Conservation (phyloP, 2,888 invertebrate genomes). For the Ganaspis brasiliensis region DNA sequence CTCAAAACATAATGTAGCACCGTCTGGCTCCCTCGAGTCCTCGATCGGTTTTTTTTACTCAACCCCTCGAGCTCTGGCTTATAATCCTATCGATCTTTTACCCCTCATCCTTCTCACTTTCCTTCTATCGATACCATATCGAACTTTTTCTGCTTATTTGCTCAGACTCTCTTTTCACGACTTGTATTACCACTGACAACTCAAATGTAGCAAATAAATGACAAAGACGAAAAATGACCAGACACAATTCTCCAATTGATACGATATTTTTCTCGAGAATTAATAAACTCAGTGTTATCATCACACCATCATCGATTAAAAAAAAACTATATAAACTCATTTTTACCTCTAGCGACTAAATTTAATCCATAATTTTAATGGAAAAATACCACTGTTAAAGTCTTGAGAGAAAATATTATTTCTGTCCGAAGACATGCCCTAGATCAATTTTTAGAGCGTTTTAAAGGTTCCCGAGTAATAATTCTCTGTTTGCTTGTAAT, state of each 20-base stretch:
- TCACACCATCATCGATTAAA: too few relatives aligned
- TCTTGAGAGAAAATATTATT: not conserved
- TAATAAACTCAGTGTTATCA: too few relatives aligned
- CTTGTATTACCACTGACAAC: not conserved
- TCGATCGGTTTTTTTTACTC: constrained; percentile 36
- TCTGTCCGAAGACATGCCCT: not conserved
- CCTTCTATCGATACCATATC: constrained; percentile 1
- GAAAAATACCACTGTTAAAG: too few relatives aligned
- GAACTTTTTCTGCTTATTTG: not conserved
- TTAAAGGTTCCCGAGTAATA: not conserved
- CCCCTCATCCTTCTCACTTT: not conserved
- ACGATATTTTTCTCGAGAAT: not conserved
- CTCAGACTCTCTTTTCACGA: not conserved
- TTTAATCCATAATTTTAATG: too few relatives aligned
- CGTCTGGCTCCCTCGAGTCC: constrained; percentile 57
- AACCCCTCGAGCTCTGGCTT: not conserved
- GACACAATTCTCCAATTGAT: not conserved
- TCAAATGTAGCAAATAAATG: constrained; percentile 7
- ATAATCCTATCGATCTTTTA: not conserved
- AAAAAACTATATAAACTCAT: too few relatives aligned
- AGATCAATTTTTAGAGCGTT: not conserved
- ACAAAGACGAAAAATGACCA: not conserved
- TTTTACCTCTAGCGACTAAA: too few relatives aligned
- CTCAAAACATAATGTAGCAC: constrained; percentile 60
- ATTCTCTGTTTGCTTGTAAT: constrained; percentile 1